Percentiles rank a stretch among this genome's conserved stretches.
These are phyloP conservation scores for Drosophila nebulosa DNA, from an alignment of 1,140 invertebrate genomes.

Conservation along the genomic window DNA sequence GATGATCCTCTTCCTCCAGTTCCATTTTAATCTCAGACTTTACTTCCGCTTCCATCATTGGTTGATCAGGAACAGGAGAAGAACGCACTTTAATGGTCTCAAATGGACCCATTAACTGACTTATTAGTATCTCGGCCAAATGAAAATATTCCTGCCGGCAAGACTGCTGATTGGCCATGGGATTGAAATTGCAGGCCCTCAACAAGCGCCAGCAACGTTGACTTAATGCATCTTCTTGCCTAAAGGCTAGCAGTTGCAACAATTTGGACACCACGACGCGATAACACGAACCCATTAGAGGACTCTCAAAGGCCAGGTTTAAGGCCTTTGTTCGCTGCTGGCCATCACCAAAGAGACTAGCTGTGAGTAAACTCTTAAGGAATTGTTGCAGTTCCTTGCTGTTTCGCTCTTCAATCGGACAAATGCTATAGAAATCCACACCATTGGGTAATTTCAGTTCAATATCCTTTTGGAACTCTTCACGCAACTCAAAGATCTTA, in stretches of 20 bases:
- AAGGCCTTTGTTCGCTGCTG: slow-evolving; percentile 44
- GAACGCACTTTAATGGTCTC: slow-evolving; percentile 62
- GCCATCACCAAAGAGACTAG: slow-evolving; percentile 51
- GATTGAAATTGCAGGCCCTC: slow-evolving; percentile 61
- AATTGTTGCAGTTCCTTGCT: slow-evolving; percentile 54
- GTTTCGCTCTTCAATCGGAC: slow-evolving; percentile 63
- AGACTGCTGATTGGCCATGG: slow-evolving; percentile 48
- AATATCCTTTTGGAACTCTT: slow-evolving; percentile 73
- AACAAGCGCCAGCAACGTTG: slow-evolving; percentile 68
- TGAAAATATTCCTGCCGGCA: slow-evolving; percentile 69
- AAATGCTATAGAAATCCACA: slow-evolving; percentile 54
- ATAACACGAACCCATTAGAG: slow-evolving; percentile 68
- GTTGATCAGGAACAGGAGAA: neutral
- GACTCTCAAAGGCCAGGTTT: slow-evolving; percentile 51
- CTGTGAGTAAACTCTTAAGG: slow-evolving; percentile 64
- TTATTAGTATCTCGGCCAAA: slow-evolving; percentile 70
- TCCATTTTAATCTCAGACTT: slow-evolving; percentile 50
- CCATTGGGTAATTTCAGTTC: slow-evolving; percentile 38
- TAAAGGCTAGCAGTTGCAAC: slow-evolving; percentile 68
- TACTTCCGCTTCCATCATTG: neutral
- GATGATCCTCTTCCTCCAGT: slow-evolving; percentile 30
- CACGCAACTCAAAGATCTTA: slow-evolving; percentile 71
- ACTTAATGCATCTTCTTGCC: slow-evolving; percentile 60
- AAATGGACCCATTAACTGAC: slow-evolving; percentile 68
- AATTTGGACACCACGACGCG: slow-evolving; percentile 64